Evolutionary conservation across 2,113 vertebrate species (phyloP).

Genomic region (Hippocampus comes): DNA sequence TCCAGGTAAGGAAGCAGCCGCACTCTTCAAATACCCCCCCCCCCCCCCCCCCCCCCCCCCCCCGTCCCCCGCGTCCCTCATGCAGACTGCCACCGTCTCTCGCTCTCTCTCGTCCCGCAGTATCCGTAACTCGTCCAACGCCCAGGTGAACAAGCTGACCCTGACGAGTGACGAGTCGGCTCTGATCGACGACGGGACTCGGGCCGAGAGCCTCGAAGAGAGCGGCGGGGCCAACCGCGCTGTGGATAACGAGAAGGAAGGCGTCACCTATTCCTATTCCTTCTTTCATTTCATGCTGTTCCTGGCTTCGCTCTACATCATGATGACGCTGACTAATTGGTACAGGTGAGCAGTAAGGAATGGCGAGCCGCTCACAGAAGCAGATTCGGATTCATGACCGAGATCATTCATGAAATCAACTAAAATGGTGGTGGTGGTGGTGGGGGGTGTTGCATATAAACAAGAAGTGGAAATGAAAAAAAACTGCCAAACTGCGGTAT

Average conservation of each 20-base stretch:
- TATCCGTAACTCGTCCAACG: constrained; percentile 91
- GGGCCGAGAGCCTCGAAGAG: constrained; percentile 79
- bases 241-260: constrained; percentile 91
- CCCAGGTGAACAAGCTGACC: constrained; percentile 94
- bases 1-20: constrained; percentile 78
- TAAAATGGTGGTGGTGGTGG: no score
- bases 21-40: not conserved
- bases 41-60: not conserved
- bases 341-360: constrained; percentile 81
- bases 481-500: no score
- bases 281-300: constrained; percentile 99
- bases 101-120: constrained; percentile 56
- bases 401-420: no score
- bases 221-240: constrained; percentile 73
- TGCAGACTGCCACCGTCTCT: not conserved
- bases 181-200: constrained; percentile 88
- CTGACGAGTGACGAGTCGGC: constrained; percentile 92
- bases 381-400: not conserved
- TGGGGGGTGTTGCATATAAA: no score
- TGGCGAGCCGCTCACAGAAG: not conserved
- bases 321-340: constrained; percentile 99
- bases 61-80: not conserved
- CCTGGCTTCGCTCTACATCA: constrained; percentile 95
- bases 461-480: no score
- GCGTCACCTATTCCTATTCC: constrained; percentile 95